phyloP scores from a whole-genome alignment of 2,797 vertebrate species.

The Stomatorhinus walkeri region DNA sequence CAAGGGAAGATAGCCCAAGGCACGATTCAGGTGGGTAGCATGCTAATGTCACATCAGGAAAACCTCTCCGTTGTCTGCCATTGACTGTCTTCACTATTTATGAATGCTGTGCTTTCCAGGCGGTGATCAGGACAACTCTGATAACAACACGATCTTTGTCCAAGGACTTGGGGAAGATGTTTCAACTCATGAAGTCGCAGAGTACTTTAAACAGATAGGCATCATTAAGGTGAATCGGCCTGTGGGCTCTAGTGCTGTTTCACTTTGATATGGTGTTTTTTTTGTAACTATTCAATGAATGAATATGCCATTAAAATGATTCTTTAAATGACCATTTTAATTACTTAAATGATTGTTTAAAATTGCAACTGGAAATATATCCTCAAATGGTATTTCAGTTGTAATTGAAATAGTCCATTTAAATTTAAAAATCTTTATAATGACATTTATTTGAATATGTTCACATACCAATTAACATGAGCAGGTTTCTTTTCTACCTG shows the following conservation, averaged over 20 bases:
- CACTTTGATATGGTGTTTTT: background rate
- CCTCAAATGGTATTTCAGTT: background rate
- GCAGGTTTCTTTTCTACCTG: background rate
- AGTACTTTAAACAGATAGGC: slow-evolving; percentile 96
- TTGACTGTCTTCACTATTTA: background rate
- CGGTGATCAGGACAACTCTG: slow-evolving; percentile 87
- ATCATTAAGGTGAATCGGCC: slow-evolving; percentile 80
- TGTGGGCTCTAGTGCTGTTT: background rate
- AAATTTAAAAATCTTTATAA: background rate
- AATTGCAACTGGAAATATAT: background rate
- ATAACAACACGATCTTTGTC: slow-evolving; percentile 99
- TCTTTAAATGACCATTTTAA: background rate
- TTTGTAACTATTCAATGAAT: background rate
- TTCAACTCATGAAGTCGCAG: slow-evolving; percentile 83
- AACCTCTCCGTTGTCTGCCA: background rate
- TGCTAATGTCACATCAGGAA: background rate
- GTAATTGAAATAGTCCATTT: background rate
- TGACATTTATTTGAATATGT: background rate
- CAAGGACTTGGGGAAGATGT: slow-evolving; percentile 87
- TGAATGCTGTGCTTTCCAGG: slow-evolving; percentile 41
- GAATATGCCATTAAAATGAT: background rate
- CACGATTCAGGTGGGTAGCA: slow-evolving; percentile 74
- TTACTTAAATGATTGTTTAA: background rate
- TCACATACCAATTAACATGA: background rate
- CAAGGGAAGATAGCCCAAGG: slow-evolving; percentile 81